Evolutionary conservation across 2,888 invertebrate genomes (phyloP).

Genomic region (Xylophagus ater): DNA sequence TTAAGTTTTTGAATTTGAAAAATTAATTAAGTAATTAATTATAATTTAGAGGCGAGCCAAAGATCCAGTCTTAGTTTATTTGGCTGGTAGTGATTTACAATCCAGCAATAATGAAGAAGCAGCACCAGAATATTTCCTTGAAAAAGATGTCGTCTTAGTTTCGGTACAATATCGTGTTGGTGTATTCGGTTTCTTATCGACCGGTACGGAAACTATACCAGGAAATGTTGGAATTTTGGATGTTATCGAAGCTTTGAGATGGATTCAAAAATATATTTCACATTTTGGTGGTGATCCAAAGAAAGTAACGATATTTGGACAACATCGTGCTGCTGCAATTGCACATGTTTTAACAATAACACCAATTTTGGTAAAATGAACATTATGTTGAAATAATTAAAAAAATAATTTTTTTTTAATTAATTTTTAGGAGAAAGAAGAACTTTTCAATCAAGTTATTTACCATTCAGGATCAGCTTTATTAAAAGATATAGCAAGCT

Average conservation of each 20-base stretch:
- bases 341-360: constrained; percentile 32
- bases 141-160: constrained; percentile 33
- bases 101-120: constrained; percentile 19
- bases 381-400: not conserved
- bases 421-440: constrained; percentile 20
- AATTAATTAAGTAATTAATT: not conserved
- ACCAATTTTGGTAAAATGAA: constrained; percentile 25
- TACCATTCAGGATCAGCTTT: constrained; percentile 37
- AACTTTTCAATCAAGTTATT: constrained; percentile 36
- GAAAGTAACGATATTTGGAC: constrained; percentile 37
- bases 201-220: constrained; percentile 34
- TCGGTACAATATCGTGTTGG: constrained; percentile 35
- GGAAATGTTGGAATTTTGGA: constrained; percentile 41
- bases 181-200: constrained; percentile 36
- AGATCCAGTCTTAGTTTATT: constrained; percentile 24
- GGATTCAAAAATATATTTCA: constrained; percentile 36
- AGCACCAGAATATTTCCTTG: constrained; percentile 25
- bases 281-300: constrained; percentile 37
- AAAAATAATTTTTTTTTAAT: not conserved
- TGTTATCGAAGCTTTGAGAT: constrained; percentile 34
- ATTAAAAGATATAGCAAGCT: constrained; percentile 36
- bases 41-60: constrained; percentile 6
- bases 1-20: not conserved
- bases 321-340: constrained; percentile 38
- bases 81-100: constrained; percentile 29